These are phyloP conservation scores for Ylistrum balloti DNA, from an alignment of 1,140 invertebrate genomes.

Conservation along the genomic window DNA sequence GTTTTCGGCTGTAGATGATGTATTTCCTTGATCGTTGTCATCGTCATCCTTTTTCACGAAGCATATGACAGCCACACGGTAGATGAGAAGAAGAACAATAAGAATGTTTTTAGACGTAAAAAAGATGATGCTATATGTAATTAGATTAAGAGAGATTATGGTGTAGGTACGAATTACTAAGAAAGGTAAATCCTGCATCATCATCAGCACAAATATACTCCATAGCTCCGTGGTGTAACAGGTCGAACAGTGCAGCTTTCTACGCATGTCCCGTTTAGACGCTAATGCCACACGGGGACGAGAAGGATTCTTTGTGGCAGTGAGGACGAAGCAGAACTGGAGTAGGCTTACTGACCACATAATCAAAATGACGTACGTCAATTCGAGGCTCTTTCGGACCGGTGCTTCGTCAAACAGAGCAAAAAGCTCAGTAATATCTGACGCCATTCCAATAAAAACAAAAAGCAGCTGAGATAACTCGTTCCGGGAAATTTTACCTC, in stretches of 20 bases:
- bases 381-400: constrained; percentile 65
- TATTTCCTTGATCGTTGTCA: not conserved
- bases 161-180: constrained; percentile 90
- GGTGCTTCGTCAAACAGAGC: constrained; percentile 88
- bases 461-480: constrained; percentile 95
- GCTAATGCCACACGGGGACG: constrained; percentile 54
- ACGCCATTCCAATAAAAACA: constrained; percentile 90
- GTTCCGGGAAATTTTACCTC: constrained; percentile 94
- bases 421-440: constrained; percentile 97
- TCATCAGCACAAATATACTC: constrained; percentile 84
- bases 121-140: constrained; percentile 95
- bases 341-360: constrained; percentile 90
- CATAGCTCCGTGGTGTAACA: constrained; percentile 88
- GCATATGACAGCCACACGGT: constrained; percentile 68
- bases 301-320: constrained; percentile 68
- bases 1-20: not conserved
- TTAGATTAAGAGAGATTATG: constrained; percentile 91
- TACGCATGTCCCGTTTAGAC: not conserved
- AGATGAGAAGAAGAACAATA: constrained; percentile 87
- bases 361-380: constrained; percentile 71
- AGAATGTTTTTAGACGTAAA: constrained; percentile 94
- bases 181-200: constrained; percentile 90
- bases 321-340: constrained; percentile 84
- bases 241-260: constrained; percentile 4
- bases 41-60: constrained; percentile 49